Evolutionary conservation across 2,888 invertebrate species (phyloP).

Genomic region (Celastrina argiolus): DNA sequence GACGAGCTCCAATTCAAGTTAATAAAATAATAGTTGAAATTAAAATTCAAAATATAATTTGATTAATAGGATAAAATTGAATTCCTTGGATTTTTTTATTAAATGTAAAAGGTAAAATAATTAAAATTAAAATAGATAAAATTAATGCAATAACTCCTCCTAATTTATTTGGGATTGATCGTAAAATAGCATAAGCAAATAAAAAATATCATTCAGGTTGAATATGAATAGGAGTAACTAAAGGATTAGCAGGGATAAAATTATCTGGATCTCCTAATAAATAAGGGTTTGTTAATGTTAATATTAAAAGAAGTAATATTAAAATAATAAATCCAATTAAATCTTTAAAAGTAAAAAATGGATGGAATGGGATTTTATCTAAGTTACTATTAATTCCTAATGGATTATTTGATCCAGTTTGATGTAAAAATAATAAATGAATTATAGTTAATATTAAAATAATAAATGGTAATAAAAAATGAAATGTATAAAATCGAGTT

Average conservation of each 20-base stretch:
- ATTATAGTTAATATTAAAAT: slow-evolving; percentile 78
- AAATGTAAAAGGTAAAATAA: slow-evolving; percentile 77
- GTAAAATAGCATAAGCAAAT: slow-evolving; percentile 89
- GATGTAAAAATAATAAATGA: slow-evolving; percentile 82
- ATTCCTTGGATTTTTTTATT: slow-evolving; percentile 77
- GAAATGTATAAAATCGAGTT: slow-evolving; percentile 86
- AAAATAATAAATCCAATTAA: slow-evolving; percentile 78
- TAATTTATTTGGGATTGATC: slow-evolving; percentile 87
- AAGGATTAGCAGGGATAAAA: slow-evolving; percentile 83
- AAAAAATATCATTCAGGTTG: slow-evolving; percentile 92
- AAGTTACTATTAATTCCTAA: slow-evolving; percentile 80
- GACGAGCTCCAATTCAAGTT: slow-evolving; percentile 84
- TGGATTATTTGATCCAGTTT: slow-evolving; percentile 79
- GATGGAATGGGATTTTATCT: slow-evolving; percentile 84
- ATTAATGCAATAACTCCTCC: slow-evolving; percentile 84
- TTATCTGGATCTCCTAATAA: slow-evolving; percentile 84
- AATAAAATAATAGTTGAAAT: slow-evolving; percentile 76
- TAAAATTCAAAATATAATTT: slow-evolving; percentile 80
- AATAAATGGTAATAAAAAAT: slow-evolving; percentile 85
- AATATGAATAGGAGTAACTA: slow-evolving; percentile 85
- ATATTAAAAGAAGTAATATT: slow-evolving; percentile 67
- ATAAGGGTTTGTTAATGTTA: slow-evolving; percentile 77
- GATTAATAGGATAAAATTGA: slow-evolving; percentile 80
- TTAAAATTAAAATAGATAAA: slow-evolving; percentile 82
- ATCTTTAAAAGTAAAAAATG: slow-evolving; percentile 82